Base-by-base conservation (phyloP, 2,797 vertebrate species). In the Chloroceryle amazona region DNA sequence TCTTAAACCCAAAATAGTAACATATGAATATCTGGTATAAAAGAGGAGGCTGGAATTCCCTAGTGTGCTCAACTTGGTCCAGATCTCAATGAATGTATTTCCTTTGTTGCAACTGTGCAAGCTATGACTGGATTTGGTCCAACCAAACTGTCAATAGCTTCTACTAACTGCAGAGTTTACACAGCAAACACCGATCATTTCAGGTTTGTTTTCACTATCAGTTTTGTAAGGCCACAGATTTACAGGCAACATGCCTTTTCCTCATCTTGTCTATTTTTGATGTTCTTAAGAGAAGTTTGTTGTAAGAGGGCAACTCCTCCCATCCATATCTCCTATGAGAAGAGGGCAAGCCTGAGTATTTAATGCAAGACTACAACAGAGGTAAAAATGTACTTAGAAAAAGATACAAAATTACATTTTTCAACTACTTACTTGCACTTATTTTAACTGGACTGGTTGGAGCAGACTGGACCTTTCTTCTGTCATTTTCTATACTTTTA, bases 381-480 rank as follows among this genome's bases (percentile, higher is more conserved):
- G 39, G 76, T 57, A 54, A 60, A 90, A 61, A 57, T 20, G 61
- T 17, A 33, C 95, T 58, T 28, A 83, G 81, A 25, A 86, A 86
- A 81, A 92, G 10, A 51, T 16, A 82, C 10, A 0, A 47, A 51
- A 62, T 51, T n/a, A 3, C 29, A 16, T 51, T 41, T 76, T 62
- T 14, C 58, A 76, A 58, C 29, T 62, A 42, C 74, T 52, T 95
- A 99, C 99, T 79, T 86, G 94, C 82, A 85, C 22, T 95, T 72
- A 93, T 98, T 98, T 98, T 99, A 76, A 98, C 63, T 4, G 99
- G 99, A 71, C 99, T 99, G 91, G 98, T 98, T 26, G 99, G 99
- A 26, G 99, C 99, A 1, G 99, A 99, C 73, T 97, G 99, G 90
- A 99, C 99, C 97, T 99, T 99, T 73, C 99, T 98, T 10, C 99